Percentiles rank a stretch among this genome's conserved stretches.
phyloP scores from a whole-genome alignment of 2,797 vertebrate species.

The Peromyscus aztecus region DNA sequence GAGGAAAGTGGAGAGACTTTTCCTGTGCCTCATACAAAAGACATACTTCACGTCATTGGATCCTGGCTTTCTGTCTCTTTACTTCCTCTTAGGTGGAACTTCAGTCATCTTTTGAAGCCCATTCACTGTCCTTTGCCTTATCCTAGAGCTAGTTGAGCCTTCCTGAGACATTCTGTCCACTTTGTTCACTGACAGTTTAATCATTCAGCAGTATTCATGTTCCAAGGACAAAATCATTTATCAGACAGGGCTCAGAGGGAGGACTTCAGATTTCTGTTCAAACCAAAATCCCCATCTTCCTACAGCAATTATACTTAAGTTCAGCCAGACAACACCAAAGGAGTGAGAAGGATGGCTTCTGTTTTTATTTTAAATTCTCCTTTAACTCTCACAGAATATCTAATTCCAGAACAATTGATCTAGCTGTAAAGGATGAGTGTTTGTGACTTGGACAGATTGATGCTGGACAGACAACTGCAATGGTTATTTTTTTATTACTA shows the following conservation, averaged over 20 bases:
- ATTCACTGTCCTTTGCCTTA: neutral
- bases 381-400: neutral
- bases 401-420: neutral
- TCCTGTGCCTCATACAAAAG: neutral
- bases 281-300: neutral
- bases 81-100: neutral
- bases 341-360: neutral
- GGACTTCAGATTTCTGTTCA: neutral
- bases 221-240: neutral
- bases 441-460: neutral
- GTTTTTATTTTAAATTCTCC: neutral
- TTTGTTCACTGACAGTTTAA: neutral
- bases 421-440: neutral
- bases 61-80: neutral
- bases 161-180: neutral
- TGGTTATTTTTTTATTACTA: neutral
- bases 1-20: neutral
- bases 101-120: neutral
- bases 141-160: neutral
- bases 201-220: neutral
- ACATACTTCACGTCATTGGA: accelerated
- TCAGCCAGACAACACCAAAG: neutral
- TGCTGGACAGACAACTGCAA: neutral
- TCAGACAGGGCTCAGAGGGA: neutral
- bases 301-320: neutral